A percentile compares a stretch with the other conserved stretches of the same genome.
These are phyloP conservation scores for Macrocentrus cingulum DNA, from an alignment of 1,140 invertebrate species.

Conservation along the genomic window DNA sequence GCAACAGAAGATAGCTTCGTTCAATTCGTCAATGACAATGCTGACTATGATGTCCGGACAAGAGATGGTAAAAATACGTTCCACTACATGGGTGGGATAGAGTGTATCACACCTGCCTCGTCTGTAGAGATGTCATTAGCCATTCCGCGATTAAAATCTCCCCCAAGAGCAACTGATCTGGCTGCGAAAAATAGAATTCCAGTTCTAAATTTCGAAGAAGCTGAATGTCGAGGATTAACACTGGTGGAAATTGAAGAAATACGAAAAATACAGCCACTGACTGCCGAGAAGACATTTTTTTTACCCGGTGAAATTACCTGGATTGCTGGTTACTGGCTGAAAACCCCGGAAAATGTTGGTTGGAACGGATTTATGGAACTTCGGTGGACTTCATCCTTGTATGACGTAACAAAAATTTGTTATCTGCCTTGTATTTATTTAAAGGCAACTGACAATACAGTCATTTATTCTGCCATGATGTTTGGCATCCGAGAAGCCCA, in stretches of 20 bases:
- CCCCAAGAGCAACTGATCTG: neutral
- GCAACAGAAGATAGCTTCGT: neutral
- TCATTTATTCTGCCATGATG: conserved; percentile 32
- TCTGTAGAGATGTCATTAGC: neutral
- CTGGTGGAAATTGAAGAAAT: conserved; percentile 3
- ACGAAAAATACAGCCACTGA: neutral
- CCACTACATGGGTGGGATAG: conserved; percentile 35
- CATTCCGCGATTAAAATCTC: conserved; percentile 7
- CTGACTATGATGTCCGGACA: neutral
- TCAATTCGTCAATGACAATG: neutral
- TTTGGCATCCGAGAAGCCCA: conserved; percentile 21
- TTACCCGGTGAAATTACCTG: conserved; percentile 3
- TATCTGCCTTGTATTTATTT: conserved; percentile 31
- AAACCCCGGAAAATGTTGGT: conserved; percentile 3
- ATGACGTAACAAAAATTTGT: conserved; percentile 21
- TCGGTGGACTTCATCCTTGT: conserved; percentile 16
- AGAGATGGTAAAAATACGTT: conserved; percentile 34
- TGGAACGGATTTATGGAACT: conserved; percentile 35
- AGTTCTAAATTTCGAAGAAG: conserved; percentile 3
- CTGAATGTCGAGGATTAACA: neutral
- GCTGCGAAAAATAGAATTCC: neutral
- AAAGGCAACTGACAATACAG: conserved; percentile 24
- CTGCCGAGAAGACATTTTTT: neutral
- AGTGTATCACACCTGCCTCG: conserved; percentile 19
- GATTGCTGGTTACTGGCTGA: conserved; percentile 2